Base-by-base conservation (phyloP, 2,797 vertebrate genomes). In the Danio aesculapii region DNA sequence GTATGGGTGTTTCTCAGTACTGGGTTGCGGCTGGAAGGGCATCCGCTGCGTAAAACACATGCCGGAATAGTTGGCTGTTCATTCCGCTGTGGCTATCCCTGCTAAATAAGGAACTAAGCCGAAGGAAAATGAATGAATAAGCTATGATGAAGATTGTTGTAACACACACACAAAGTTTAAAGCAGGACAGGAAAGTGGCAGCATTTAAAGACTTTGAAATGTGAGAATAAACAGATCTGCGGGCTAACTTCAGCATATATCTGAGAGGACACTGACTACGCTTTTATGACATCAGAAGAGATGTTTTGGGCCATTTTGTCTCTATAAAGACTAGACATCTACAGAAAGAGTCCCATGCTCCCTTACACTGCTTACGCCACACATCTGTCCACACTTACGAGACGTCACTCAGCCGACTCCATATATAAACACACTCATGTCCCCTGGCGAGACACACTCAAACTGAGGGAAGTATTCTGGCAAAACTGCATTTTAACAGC, bases 321-420 rank as follows among this genome's bases (percentile, higher is more conserved):
- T 8, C 58, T 59, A 85, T 84, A 70, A 86, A 87, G 82, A 83
- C 58, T 68, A 71, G 77, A 81, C 49, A 59, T 70, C 73, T 75
- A 52, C 62, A 78, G 49, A 81, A 77, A 81, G 64, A 75, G 57
- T 80, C 77, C 70, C 75, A 75, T 69, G 82, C 79, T 72, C 67
- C 82, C 70, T 75, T 82, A 84, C 86, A 86, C 78, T 82, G 77
- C 84, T 84, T 83, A 85, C 76, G 84, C 83, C 68, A 76, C 86
- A 86, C 87, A 90, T 90, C 88, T 88, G 88, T 88, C 85, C 72
- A 67, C 87, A 88, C 81, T 90, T 88, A 87, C 82, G 68, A 84
- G 64, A 69, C 84, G 82, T 88, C 86, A 88, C 74, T 90, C 88
- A 88, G 62, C 87, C 86, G 88, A 73, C 62, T 72, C 79, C 50